These are phyloP conservation scores for Malacoctenus gilli DNA, from an alignment of 2,797 vertebrate species.

Conservation along the genomic window DNA sequence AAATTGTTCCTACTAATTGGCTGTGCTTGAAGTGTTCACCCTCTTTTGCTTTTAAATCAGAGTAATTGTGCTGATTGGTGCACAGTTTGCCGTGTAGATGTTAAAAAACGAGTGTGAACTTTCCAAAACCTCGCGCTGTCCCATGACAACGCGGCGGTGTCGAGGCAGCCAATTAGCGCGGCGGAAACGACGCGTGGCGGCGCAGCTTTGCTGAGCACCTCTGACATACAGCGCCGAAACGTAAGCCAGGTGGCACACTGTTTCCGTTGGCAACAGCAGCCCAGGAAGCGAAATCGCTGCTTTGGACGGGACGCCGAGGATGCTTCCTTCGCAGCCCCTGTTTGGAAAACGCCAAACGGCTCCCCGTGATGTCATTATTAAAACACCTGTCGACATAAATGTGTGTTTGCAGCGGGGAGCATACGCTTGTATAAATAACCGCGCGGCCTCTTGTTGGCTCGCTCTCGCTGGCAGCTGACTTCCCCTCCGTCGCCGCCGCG, in stretches of 20 bases:
- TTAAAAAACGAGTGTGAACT: too few relatives aligned
- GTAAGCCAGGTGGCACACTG: conserved; percentile 52
- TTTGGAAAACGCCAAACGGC: conserved; percentile 38
- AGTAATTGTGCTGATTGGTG: too few relatives aligned
- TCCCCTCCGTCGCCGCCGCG: conserved; percentile 54
- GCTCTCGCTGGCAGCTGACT: conserved; percentile 42
- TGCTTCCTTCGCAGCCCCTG: conserved; percentile 8
- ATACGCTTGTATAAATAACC: conserved; percentile 6
- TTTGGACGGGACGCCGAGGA: conserved; percentile 8
- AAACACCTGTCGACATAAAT: conserved; percentile 41
- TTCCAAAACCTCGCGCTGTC: too few relatives aligned
- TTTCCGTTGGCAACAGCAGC: conserved; percentile 42
- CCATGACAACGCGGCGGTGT: conserved; percentile 37
- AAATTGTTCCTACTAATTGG: too few relatives aligned
- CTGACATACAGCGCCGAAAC: conserved; percentile 3
- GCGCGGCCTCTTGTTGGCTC: conserved; percentile 28
- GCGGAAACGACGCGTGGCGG: conserved; percentile 33
- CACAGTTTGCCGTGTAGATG: too few relatives aligned
- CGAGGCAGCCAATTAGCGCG: conserved; percentile 51
- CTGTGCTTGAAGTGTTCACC: too few relatives aligned
- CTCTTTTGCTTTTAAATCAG: too few relatives aligned
- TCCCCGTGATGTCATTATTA: conserved; percentile 55
- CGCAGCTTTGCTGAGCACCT: conserved; percentile 35
- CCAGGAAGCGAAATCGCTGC: neutral
- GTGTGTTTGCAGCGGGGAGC: neutral